phyloP scores from a whole-genome alignment of 64 coral and sea anemone genomes.

The Montipora efflorescens region DNA sequence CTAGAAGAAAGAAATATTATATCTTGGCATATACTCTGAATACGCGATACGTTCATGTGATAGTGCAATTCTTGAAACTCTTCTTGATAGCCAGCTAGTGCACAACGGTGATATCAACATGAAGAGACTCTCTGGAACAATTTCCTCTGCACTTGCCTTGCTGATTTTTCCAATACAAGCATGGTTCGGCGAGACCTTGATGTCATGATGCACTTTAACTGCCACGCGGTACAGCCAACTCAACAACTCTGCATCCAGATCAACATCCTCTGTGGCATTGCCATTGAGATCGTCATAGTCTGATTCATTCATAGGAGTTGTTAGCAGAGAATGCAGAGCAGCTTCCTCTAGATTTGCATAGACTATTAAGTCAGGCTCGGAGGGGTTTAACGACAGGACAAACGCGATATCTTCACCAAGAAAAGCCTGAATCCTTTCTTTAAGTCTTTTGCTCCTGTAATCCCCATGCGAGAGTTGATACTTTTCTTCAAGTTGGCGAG shows the following conservation, averaged over 20 bases:
- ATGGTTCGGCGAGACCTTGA: conserved; percentile 42
- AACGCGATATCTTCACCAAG: conserved; percentile 37
- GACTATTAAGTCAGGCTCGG: conserved; percentile 49
- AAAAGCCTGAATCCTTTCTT: conserved; percentile 57
- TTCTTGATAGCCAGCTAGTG: conserved; percentile 3
- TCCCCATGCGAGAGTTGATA: conserved; percentile 27
- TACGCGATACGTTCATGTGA: conserved; percentile 17
- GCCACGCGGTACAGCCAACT: conserved; percentile 72
- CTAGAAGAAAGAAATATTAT: conserved; percentile 9
- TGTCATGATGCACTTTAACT: conserved; percentile 76
- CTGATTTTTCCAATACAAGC: neutral
- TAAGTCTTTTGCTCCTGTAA: conserved; percentile 65
- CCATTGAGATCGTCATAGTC: conserved; percentile 41
- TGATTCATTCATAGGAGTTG: neutral
- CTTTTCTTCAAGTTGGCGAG: conserved; percentile 6
- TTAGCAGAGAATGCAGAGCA: neutral
- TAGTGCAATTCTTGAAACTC: conserved; percentile 34
- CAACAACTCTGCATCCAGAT: neutral
- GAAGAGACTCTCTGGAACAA: conserved; percentile 63
- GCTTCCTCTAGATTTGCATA: conserved; percentile 34
- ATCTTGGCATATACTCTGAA: conserved; percentile 67
- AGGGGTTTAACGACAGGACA: conserved; percentile 48
- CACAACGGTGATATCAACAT: conserved; percentile 62
- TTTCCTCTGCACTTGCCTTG: conserved; percentile 39
- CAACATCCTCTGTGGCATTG: conserved; percentile 51